phyloP scores from a whole-genome alignment of 2,113 vertebrate species.

The Tetraodon nigroviridis region DNA sequence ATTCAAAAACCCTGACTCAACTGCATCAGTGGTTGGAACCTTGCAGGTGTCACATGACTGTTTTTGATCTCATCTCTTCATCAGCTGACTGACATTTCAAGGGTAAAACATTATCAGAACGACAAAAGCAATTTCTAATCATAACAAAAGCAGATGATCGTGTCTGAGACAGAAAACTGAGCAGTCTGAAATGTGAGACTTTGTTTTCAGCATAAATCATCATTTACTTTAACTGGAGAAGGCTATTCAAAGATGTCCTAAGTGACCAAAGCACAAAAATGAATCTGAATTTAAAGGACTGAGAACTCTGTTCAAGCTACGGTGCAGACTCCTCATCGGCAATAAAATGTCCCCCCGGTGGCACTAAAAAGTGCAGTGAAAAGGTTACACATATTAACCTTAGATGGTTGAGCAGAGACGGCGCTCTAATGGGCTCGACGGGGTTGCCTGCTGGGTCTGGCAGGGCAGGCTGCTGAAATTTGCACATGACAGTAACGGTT shows the following conservation, averaged over 20 bases:
- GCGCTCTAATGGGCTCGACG: slow-evolving; percentile 9
- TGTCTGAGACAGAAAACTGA: not conserved
- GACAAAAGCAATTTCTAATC: not conserved
- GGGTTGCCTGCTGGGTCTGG: not conserved
- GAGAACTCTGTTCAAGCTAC: not conserved
- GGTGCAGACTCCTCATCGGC: slow-evolving; percentile 8
- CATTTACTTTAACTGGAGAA: too few species aligned
- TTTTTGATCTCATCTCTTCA: slow-evolving; percentile 17
- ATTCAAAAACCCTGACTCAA: slow-evolving; percentile 12
- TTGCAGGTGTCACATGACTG: not conserved
- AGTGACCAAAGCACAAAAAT: slow-evolving; percentile 8
- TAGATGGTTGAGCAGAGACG: slow-evolving; percentile 13
- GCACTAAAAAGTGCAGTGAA: slow-evolving; percentile 24
- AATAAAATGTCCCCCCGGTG: slow-evolving; percentile 30
- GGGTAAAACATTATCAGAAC: too few species aligned
- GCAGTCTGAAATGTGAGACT: too few species aligned
- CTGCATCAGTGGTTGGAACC: slow-evolving; percentile 9
- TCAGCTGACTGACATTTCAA: not conserved
- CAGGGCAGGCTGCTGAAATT: slow-evolving; percentile 4
- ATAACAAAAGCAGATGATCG: not conserved
- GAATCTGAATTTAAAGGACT: slow-evolving; percentile 5
- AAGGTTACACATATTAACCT: slow-evolving; percentile 27
- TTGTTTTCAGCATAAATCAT: too few species aligned
- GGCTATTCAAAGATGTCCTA: not conserved
- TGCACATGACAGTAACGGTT: not conserved